phyloP scores from a whole-genome alignment of 1,140 invertebrate genomes.

The Neodiprion lecontei region DNA sequence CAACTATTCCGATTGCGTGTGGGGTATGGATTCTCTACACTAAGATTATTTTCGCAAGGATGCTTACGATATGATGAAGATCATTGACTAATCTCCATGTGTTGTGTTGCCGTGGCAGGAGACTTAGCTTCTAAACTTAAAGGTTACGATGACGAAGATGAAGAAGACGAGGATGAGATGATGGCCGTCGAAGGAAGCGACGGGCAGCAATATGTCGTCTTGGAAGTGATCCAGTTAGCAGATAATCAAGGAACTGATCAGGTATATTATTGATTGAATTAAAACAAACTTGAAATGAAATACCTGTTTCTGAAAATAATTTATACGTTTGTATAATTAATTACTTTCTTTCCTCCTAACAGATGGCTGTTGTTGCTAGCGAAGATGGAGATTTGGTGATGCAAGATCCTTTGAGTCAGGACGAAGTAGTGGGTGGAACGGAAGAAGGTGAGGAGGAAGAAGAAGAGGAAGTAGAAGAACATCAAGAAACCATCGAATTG shows the following conservation, averaged over 20 bases:
- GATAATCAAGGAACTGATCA: conserved; percentile 67
- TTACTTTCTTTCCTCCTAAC: conserved; percentile 20
- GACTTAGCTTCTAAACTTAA: conserved; percentile 61
- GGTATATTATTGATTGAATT: conserved; percentile 32
- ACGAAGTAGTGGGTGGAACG: conserved; percentile 47
- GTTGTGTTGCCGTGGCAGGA: conserved; percentile 57
- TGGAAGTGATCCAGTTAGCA: conserved; percentile 83
- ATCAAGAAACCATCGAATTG: conserved; percentile 45
- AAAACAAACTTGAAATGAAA: neutral
- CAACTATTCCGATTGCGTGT: too few species aligned
- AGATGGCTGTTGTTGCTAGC: conserved; percentile 59
- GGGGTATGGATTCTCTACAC: neutral
- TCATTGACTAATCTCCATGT: conserved; percentile 59
- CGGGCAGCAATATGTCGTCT: conserved; percentile 85
- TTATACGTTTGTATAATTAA: conserved; percentile 6
- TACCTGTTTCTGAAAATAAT: neutral
- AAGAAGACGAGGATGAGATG: conserved; percentile 63
- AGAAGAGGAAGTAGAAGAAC: conserved; percentile 52
- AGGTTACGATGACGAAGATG: conserved; percentile 64
- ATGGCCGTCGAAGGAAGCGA: conserved; percentile 76
- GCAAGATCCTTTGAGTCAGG: conserved; percentile 59
- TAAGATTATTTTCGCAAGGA: conserved; percentile 30
- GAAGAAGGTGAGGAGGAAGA: conserved; percentile 49
- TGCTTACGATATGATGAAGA: conserved; percentile 56
- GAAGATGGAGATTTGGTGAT: conserved; percentile 60